Evolutionary conservation across 1,140 invertebrate species (phyloP), one percentile per base, ranked within the genome.

Genomic region (Tetranychus urticae): DNA sequence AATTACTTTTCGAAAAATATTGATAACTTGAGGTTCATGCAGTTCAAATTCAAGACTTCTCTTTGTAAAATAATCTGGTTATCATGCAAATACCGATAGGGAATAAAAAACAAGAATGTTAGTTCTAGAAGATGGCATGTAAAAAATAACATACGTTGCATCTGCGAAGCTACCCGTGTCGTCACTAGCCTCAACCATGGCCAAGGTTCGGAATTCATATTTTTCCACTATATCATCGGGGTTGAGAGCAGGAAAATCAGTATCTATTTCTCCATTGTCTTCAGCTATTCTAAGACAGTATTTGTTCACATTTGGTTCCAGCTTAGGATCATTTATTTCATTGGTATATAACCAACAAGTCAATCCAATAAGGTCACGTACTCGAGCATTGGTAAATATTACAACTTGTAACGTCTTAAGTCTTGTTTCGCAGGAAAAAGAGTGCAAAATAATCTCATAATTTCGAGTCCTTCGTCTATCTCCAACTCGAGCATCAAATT

Each of bases 241-340:
- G 71, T 93, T 89, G 3, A 97, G 76, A 66, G 83, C 84, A 1
- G 90, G 88, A 71, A 97, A 94, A 67, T 92, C 90, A 72, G 79
- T 81, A 72, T 91, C 88, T 46, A 93, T 85, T 74, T 93, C 90
- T n/a, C 91, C 91, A 72, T 93, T 89, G 69, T 96, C 91, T 76
- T 96, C 91, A 23, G 86, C 88, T 68, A 94, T 89, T 69, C 87
- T 88, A 48, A 96, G 74, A 52, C 85, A 85, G 73, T 88, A 92
- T 66, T 81, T 66, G 50, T 72, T 68, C 7, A 54, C 47, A 37
- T 23, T 50, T 50, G 59, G 33, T 31, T 37, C 36, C 52, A 54
- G 33, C 13, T 50, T 33, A 1, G 59, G 59, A 50, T 60, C 59
- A 33, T 34, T 60, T 10, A 14, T 36, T 36, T 52, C 59, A 33